Conservation (phyloP, 2,797 vertebrate species). For the Sternotherus odoratus region DNA sequence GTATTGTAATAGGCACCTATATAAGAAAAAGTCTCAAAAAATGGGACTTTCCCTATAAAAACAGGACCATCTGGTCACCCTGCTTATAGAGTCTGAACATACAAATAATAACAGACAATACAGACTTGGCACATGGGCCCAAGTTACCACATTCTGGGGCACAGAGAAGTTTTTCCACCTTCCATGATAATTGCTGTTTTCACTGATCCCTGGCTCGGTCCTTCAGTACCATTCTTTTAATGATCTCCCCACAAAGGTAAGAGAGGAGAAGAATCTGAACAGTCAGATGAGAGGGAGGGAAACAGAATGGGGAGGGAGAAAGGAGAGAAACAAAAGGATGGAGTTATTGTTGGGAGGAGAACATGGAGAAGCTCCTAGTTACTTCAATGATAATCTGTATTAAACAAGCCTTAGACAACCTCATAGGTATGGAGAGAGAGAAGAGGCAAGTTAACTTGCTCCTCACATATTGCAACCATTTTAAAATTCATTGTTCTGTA, state of each 20-base stretch:
- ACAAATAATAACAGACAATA: not conserved
- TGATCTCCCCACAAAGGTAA: not conserved
- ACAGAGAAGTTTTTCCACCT: not conserved
- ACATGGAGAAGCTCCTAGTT: rapidly evolving
- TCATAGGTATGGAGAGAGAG: rapidly evolving
- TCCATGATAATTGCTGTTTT: not conserved
- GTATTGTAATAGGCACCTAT: too few relatives aligned
- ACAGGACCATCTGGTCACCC: too few relatives aligned
- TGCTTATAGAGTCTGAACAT: not conserved
- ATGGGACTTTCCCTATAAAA: too few relatives aligned
- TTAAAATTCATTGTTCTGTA: not conserved
- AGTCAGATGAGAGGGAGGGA: not conserved
- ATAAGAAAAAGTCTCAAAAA: too few relatives aligned
- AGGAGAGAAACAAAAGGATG: not conserved
- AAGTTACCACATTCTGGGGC: not conserved
- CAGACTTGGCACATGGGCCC: not conserved
- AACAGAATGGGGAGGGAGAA: not conserved
- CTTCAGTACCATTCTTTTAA: not conserved
- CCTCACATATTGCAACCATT: not conserved
- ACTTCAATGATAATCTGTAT: not conserved
- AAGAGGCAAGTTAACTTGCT: not conserved
- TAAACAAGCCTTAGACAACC: not conserved
- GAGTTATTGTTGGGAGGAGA: not conserved
- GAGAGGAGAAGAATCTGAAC: not conserved
- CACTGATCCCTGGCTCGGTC: not conserved